A percentile compares a stretch with the other conserved stretches of the same genome.
Conservation (phyloP, 2,888 invertebrate genomes). For the Onthophagus sagittarius region DNA sequence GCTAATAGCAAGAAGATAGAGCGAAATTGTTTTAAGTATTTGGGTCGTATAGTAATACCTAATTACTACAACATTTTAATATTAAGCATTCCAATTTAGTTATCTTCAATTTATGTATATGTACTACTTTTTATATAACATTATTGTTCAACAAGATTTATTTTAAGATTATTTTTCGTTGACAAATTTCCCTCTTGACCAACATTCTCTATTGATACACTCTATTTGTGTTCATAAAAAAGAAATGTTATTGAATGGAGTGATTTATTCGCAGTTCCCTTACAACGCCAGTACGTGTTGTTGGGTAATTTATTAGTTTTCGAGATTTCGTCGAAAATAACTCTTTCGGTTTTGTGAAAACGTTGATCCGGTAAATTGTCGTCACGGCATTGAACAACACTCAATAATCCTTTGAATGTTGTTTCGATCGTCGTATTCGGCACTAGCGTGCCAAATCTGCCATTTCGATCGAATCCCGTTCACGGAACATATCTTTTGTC, state of each 20-base stretch:
- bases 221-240: too few relatives aligned
- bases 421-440: conserved; percentile 1
- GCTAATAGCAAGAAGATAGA: too few relatives aligned
- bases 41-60: too few relatives aligned
- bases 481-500: conserved; percentile 9
- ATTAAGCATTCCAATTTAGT: too few relatives aligned
- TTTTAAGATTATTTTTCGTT: too few relatives aligned
- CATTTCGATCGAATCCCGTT: not conserved
- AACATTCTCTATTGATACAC: too few relatives aligned
- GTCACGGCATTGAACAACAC: not conserved
- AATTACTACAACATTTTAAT: too few relatives aligned
- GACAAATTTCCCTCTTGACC: too few relatives aligned
- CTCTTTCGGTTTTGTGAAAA: not conserved
- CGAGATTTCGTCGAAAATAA: not conserved
- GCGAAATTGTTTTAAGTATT: too few relatives aligned
- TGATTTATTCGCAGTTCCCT: not conserved
- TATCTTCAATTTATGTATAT: too few relatives aligned
- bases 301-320: not conserved
- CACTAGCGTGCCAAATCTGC: not conserved
- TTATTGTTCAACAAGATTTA: too few relatives aligned
- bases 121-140: too few relatives aligned
- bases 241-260: not conserved
- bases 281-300: not conserved
- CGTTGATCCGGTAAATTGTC: not conserved
- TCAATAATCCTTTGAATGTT: not conserved